These are phyloP conservation scores for Troides oblongomaculatus DNA, from an alignment of 2,888 invertebrate species.

Conservation along the genomic window DNA sequence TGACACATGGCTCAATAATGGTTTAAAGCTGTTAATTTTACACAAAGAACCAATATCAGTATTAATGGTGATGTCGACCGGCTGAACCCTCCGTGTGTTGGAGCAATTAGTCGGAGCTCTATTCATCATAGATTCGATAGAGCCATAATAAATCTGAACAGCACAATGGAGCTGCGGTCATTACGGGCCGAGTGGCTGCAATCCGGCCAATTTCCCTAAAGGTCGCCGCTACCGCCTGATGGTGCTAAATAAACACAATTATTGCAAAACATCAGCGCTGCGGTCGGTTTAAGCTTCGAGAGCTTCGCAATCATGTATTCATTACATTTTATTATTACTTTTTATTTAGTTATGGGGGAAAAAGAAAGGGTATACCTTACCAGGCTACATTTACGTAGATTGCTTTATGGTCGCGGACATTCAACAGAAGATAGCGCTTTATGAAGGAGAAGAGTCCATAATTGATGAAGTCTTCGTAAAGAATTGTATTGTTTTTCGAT, in stretches of 20 bases:
- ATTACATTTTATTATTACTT: not conserved
- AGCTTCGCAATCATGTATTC: not conserved
- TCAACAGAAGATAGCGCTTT: no score
- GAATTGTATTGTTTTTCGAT: no score
- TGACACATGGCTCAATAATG: no score
- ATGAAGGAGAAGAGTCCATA: no score
- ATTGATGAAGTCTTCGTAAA: no score
- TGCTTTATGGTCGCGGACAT: no score
- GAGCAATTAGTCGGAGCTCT: not conserved
- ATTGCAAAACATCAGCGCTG: constrained; percentile 45
- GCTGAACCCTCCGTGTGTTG: no score
- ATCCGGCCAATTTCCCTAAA: constrained; percentile 48
- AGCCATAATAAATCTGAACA: constrained; percentile 26
- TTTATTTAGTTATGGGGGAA: not conserved
- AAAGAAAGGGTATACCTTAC: no score
- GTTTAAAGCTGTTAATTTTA: no score
- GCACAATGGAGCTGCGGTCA: constrained; percentile 34
- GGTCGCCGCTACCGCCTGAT: constrained; percentile 46
- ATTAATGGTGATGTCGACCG: no score
- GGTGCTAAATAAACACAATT: constrained; percentile 55
- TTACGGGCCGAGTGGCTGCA: constrained; percentile 28
- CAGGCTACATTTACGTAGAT: no score
- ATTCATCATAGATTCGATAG: constrained; percentile 27
- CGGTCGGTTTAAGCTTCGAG: not conserved
- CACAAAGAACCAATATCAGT: no score